Evolutionary conservation across 1,140 invertebrate species (phyloP).

Genomic region (Paramacrobiotus metropolitanus): DNA sequence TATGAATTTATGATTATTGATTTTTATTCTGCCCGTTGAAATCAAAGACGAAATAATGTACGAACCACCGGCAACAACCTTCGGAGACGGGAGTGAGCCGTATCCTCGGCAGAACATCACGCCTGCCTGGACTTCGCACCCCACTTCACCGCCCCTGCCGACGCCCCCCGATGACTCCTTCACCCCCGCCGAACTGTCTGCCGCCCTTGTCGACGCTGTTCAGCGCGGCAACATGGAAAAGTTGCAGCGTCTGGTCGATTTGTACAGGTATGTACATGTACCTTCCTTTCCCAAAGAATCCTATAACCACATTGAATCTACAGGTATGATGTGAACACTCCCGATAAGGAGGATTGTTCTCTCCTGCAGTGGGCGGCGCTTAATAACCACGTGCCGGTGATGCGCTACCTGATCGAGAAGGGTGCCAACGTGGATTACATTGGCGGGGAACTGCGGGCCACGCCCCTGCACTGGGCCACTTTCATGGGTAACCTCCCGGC

Average conservation of each 20-base stretch:
- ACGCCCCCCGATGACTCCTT: not conserved
- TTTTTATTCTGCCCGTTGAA: too few relatives aligned
- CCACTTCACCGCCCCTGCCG: not conserved
- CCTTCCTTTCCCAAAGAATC: too few relatives aligned
- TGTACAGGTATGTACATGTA: too few relatives aligned
- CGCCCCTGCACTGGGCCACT: conserved; percentile 91
- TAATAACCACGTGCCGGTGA: conserved; percentile 43
- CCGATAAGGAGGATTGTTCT: conserved; percentile 31
- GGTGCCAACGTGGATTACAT: conserved; percentile 54
- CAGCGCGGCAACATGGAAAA: not conserved
- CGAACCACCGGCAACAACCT: not conserved
- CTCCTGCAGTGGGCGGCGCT: conserved; percentile 97
- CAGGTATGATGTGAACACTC: conserved; percentile 22
- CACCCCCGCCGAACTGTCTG: not conserved
- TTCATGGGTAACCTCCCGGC: conserved; percentile 9
- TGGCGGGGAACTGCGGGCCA: conserved; percentile 65
- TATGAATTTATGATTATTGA: too few relatives aligned
- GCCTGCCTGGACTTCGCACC: not conserved
- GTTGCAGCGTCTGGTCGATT: not conserved
- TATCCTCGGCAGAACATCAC: not conserved
- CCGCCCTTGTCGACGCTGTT: not conserved
- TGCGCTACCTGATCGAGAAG: conserved; percentile 16
- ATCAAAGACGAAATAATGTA: too few relatives aligned
- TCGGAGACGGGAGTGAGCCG: not conserved
- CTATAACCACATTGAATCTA: not conserved